A percentile compares a stretch with the other conserved stretches of the same genome.
Conservation (phyloP, 2,888 invertebrate genomes). For the Spodoptera exigua region DNA sequence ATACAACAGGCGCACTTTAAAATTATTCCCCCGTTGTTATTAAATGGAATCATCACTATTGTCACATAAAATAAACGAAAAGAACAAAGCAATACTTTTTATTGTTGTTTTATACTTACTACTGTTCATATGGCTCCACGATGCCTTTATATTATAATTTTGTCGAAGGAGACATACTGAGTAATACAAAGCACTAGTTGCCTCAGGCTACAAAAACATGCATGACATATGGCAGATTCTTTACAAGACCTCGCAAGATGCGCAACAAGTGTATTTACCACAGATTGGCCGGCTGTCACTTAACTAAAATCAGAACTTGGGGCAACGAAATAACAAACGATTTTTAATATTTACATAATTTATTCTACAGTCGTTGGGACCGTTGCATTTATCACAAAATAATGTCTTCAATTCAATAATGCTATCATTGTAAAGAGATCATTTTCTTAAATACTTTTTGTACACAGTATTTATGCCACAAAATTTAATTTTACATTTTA, state of each 20-base stretch:
- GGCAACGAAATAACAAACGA: slow-evolving; percentile 22
- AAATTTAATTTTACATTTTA: no score
- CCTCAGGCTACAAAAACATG: slow-evolving; percentile 3
- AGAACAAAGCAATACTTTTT: no score
- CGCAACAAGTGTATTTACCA: slow-evolving; percentile 18
- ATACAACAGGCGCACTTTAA: no score
- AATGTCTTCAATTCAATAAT: slow-evolving; percentile 12
- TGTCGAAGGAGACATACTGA: not conserved
- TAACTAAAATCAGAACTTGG: slow-evolving; percentile 7
- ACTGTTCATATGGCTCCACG: not conserved
- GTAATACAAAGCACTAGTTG: not conserved
- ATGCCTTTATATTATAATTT: not conserved
- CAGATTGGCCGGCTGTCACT: slow-evolving; percentile 1
- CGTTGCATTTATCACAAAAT: slow-evolving; percentile 40
- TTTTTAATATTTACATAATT: slow-evolving; percentile 29
- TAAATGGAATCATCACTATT: no score
- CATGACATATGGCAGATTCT: slow-evolving; percentile 10
- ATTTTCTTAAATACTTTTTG: not conserved
- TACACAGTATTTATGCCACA: no score
- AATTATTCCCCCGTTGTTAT: no score
- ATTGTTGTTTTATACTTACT: no score
- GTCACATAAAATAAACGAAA: no score
- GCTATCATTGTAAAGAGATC: slow-evolving; percentile 20
- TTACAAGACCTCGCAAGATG: slow-evolving; percentile 16
- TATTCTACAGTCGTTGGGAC: slow-evolving; percentile 56